These are phyloP conservation scores for Melanostoma scalare DNA, from an alignment of 2,888 invertebrate species.

Conservation along the genomic window DNA sequence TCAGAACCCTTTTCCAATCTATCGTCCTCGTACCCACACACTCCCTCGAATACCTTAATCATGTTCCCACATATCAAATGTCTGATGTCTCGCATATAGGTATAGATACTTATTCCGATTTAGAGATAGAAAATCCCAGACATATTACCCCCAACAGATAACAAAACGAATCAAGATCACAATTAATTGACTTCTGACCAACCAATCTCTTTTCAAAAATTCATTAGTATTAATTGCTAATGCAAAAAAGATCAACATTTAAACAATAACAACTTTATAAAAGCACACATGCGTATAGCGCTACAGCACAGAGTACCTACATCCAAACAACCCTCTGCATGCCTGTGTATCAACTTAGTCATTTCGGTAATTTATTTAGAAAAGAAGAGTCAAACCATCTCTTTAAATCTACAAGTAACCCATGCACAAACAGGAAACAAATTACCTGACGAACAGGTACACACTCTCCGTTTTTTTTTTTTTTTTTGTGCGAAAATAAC, in stretches of 20 bases:
- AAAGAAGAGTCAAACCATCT: constrained; percentile 38
- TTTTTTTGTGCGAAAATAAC: constrained; percentile 26
- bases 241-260: constrained; percentile 39
- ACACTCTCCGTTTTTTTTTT: constrained; percentile 6
- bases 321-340: background rate
- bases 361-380: constrained; percentile 32
- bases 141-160: too few species aligned
- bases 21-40: too few species aligned
- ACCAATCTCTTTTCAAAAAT: constrained; percentile 29
- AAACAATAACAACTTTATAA: constrained; percentile 17
- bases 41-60: too few species aligned
- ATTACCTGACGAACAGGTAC: constrained; percentile 50
- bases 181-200: constrained; percentile 29
- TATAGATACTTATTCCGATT: too few species aligned
- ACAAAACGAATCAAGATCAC: constrained; percentile 1
- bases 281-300: constrained; percentile 28
- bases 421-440: constrained; percentile 44
- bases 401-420: constrained; percentile 43
- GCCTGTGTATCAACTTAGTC: constrained; percentile 4
- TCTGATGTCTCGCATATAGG: too few species aligned
- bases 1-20: too few species aligned
- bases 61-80: too few species aligned
- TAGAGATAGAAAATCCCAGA: too few species aligned
- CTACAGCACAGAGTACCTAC: too few species aligned
- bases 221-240: constrained; percentile 32